Percentiles rank a stretch among this genome's conserved stretches.
These are phyloP conservation scores for Oxyteleia sp. DNA, from an alignment of 2,888 invertebrate species.

Conservation along the genomic window DNA sequence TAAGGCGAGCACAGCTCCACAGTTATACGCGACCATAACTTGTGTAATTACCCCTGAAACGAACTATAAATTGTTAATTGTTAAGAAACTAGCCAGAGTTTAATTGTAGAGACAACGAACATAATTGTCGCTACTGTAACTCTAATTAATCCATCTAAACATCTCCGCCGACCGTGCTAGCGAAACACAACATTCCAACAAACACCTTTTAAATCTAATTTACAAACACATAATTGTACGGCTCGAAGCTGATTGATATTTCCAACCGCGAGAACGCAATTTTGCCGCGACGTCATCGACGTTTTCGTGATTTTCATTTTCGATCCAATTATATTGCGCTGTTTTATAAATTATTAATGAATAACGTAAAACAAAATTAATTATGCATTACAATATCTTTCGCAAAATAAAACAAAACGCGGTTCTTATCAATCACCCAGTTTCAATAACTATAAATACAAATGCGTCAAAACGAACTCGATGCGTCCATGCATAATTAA, in stretches of 20 bases:
- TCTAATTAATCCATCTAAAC: neutral
- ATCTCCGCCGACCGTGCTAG: neutral
- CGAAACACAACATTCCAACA: neutral
- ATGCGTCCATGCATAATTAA: conserved; percentile 58
- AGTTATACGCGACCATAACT: conserved; percentile 29
- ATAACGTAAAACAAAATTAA: conserved; percentile 52
- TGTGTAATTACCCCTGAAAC: conserved; percentile 32
- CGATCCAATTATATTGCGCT: conserved; percentile 26
- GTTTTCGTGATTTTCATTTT: conserved; percentile 54
- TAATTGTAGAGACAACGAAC: conserved; percentile 11
- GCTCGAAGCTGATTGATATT: conserved; percentile 44
- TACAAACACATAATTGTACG: conserved; percentile 3
- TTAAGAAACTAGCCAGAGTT: conserved; percentile 15
- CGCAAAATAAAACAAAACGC: conserved; percentile 31
- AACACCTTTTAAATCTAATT: conserved; percentile 11
- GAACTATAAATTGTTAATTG: conserved; percentile 46
- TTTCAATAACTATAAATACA: conserved; percentile 45
- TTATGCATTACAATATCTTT: conserved; percentile 35
- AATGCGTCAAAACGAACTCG: conserved; percentile 39
- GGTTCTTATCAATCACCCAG: conserved; percentile 40
- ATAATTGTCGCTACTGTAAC: neutral
- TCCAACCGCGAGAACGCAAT: conserved; percentile 26
- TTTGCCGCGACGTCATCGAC: conserved; percentile 33
- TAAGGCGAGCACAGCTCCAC: conserved; percentile 17
- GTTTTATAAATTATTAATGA: conserved; percentile 63